Evolutionary conservation across 2,113 vertebrate species (phyloP).

Genomic region (Aptenodytes forsteri): DNA sequence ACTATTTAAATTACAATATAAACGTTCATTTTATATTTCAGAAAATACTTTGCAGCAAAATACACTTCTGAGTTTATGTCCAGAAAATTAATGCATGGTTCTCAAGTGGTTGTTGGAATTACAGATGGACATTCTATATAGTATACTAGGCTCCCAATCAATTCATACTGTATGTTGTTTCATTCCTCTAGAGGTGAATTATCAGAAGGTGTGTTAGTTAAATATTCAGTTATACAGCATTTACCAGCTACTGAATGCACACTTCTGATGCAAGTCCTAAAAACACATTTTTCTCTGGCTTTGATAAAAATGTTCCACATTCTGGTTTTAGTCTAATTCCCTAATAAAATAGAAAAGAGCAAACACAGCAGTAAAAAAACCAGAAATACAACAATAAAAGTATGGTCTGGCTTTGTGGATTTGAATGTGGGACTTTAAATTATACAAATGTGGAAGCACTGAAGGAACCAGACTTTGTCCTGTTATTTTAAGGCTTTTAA

Average conservation of each 20-base stretch:
- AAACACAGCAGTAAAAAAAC: not conserved
- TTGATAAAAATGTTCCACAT: not conserved
- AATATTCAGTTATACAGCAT: not conserved
- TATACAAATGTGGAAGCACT: not conserved
- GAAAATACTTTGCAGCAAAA: not conserved
- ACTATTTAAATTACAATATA: not conserved
- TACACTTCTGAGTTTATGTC: not conserved
- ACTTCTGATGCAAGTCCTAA: not conserved
- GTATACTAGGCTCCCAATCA: not conserved
- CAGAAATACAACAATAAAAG: not conserved
- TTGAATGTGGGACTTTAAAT: not conserved
- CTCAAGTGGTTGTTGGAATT: not conserved
- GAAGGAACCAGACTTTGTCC: slow-evolving; percentile 54
- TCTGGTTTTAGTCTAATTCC: not conserved
- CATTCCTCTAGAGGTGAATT: not conserved
- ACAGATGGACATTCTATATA: not conserved
- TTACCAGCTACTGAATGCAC: not conserved
- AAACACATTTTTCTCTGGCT: not conserved
- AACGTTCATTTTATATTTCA: not conserved
- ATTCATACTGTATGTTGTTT: not conserved
- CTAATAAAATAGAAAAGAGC: not conserved
- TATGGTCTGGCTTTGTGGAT: not conserved
- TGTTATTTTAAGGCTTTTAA: slow-evolving; percentile 72
- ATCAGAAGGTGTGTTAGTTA: not conserved
- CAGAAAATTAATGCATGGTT: not conserved